Conservation (phyloP, 2,888 invertebrate genomes). For the Epistrophe grossulariae region DNA sequence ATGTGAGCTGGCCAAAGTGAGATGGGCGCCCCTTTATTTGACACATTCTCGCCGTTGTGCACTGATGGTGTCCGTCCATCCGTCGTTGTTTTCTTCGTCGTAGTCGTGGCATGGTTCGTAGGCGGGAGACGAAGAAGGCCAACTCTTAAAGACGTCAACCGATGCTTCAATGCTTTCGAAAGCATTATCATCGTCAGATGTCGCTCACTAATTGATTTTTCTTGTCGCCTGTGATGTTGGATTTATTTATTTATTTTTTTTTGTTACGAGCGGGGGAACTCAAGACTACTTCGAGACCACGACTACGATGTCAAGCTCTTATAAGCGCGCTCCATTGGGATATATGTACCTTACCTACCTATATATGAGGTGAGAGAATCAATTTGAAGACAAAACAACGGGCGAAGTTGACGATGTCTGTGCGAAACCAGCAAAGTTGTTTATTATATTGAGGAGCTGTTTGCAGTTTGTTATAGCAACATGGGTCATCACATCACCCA, state of each 20-base stretch:
- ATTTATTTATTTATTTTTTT: conserved; percentile 9
- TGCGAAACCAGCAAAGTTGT: conserved; percentile 48
- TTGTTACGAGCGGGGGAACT: conserved; percentile 17
- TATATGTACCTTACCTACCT: conserved; percentile 19
- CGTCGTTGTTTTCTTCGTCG: conserved; percentile 17
- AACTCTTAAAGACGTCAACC: conserved; percentile 63
- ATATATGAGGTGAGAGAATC: conserved; percentile 60
- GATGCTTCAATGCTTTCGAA: conserved; percentile 75
- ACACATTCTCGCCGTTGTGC: conserved; percentile 64
- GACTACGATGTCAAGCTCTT: conserved; percentile 54
- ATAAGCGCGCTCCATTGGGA: conserved; percentile 35
- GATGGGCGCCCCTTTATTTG: conserved; percentile 75
- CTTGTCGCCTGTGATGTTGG: conserved; percentile 82
- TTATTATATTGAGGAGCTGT: conserved; percentile 62
- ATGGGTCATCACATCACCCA: conserved; percentile 71
- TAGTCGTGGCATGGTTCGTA: not conserved
- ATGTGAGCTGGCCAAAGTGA: conserved; percentile 75
- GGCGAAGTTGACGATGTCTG: conserved; percentile 35
- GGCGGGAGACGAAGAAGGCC: conserved; percentile 25
- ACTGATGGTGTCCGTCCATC: conserved; percentile 63
- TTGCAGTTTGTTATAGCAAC: conserved; percentile 58
- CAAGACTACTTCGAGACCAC: conserved; percentile 46
- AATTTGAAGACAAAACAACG: conserved; percentile 51
- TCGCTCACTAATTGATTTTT: conserved; percentile 84
- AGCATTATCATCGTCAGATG: conserved; percentile 84